These are phyloP conservation scores for Pseudomyrmex sp. DNA, from an alignment of 1,140 invertebrate genomes.

Conservation along the genomic window DNA sequence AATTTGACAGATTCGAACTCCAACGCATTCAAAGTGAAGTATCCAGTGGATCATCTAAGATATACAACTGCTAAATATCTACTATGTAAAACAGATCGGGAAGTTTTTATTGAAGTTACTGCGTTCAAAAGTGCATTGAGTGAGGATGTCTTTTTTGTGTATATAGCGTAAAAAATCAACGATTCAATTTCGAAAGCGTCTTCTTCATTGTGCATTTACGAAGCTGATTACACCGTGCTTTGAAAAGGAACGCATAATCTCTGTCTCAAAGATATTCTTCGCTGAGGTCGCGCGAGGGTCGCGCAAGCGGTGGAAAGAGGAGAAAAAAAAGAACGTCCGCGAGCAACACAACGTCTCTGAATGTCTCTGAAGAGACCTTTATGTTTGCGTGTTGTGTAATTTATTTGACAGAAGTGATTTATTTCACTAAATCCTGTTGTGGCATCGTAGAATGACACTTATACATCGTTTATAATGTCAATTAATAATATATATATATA, in stretches of 20 bases:
- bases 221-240: background rate
- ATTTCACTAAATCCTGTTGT: background rate
- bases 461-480: background rate
- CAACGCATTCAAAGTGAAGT: no score
- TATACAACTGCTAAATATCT: no score
- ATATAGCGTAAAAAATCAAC: background rate
- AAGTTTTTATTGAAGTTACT: background rate
- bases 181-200: background rate
- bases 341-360: background rate
- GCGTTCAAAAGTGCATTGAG: background rate
- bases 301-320: background rate
- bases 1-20: no score
- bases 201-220: background rate
- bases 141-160: background rate
- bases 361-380: background rate
- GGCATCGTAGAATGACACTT: background rate
- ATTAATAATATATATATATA: background rate
- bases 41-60: no score
- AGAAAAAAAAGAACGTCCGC: background rate
- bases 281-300: background rate
- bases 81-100: background rate
- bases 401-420: background rate
- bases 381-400: background rate
- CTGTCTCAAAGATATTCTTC: constrained; percentile 2
- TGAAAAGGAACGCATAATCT: constrained; percentile 4